Evolutionary conservation across 2,797 vertebrate species (phyloP), one percentile per base, ranked within the genome.

Genomic region (Echiichthys vipera): DNA sequence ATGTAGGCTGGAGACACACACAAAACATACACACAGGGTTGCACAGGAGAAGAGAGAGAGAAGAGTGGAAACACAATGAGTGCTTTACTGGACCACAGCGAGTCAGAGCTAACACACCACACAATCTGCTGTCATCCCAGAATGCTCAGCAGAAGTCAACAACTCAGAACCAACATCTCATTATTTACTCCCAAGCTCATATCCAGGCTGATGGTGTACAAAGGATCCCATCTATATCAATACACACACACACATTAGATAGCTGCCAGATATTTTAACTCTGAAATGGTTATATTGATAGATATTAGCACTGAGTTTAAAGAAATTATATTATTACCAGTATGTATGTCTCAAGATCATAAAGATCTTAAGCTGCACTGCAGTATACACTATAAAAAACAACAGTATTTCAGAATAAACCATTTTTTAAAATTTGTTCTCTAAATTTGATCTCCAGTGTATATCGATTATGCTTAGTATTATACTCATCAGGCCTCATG

Each of bases 1-100:
- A 96, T 97, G 84, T 97, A 98, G 67, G 98, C 98, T 90, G 83
- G 8, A 77, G 29, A 86, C 59, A 77, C 0, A 37, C 22, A 64
- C 5, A 67, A 1, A 61, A 71, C 24, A 71, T 17, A 77, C 25
- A 80, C 29, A 78, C 27, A 80, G 12, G n/a, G 25, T 13, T 29
- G 63, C 77, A 66, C 36, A 81, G 22, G 12, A 47, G 37, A 64
- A 32, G 42, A 68, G 45, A 68, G 45, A 82, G 9, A 63, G 4
- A 10, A 43, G 43, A n/a, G 59, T 30, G 6, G 22, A 17, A 24
- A 47, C 17, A 78, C 13, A 54, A 34, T 81, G 56, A 80, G 66
- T 50, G 22, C 45, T 56, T 66, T 47, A 59, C 20, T 59, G 58
- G 0, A 22, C 20, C 22, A 12, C 14, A 11, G 25, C 56, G 65